Conservation (phyloP, 2,797 vertebrate genomes). For the Lateolabrax maculatus region DNA sequence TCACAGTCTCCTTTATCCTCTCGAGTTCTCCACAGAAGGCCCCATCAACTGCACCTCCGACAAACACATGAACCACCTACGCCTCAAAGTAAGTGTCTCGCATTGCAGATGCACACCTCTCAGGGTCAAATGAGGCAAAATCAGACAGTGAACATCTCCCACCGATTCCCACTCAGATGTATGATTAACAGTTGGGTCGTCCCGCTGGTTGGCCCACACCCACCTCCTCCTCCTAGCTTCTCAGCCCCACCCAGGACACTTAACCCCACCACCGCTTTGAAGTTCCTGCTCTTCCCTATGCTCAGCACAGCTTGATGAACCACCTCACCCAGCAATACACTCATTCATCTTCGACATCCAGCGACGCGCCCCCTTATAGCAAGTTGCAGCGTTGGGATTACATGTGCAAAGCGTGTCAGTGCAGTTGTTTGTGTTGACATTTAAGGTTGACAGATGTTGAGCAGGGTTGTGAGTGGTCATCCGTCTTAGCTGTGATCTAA, state of each 20-base stretch:
- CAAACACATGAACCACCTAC: constrained; percentile 83
- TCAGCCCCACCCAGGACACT: constrained; percentile 77
- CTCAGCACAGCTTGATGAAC: constrained; percentile 65
- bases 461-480: constrained; percentile 48
- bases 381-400: constrained; percentile 37
- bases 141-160: constrained; percentile 44
- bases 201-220: constrained; percentile 61
- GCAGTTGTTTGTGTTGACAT: constrained; percentile 72
- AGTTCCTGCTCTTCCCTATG: constrained; percentile 61
- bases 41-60: constrained; percentile 90
- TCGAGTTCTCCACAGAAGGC: constrained; percentile 85
- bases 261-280: constrained; percentile 74
- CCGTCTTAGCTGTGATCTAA: constrained; percentile 60
- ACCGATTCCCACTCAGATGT: constrained; percentile 42
- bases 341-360: constrained; percentile 58
- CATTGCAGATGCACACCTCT: constrained; percentile 12
- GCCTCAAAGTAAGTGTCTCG: constrained; percentile 83
- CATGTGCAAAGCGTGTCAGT: constrained; percentile 24
- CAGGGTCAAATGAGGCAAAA: constrained; percentile 43
- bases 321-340: constrained; percentile 63
- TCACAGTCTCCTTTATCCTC: constrained; percentile 89
- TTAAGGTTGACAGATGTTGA: constrained; percentile 68
- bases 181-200: constrained; percentile 57
- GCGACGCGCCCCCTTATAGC: constrained; percentile 11
- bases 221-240: constrained; percentile 52